phyloP scores from a whole-genome alignment of 2,888 invertebrate species.

The Drosophila koepferae region DNA sequence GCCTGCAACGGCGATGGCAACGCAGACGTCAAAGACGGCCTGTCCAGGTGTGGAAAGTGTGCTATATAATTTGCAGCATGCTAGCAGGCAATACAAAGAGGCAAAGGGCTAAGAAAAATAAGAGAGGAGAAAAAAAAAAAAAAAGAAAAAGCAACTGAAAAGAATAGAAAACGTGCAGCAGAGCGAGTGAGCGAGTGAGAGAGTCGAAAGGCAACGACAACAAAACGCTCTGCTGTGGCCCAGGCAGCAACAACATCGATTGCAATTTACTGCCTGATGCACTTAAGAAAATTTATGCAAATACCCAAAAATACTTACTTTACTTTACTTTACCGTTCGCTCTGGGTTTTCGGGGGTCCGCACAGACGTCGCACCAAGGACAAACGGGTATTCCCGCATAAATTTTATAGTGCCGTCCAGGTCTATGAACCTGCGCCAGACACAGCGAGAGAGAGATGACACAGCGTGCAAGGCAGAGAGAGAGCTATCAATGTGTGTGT shows the following conservation, averaged over 20 bases:
- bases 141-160: constrained; percentile 16
- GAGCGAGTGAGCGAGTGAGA: not conserved
- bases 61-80: constrained; percentile 80
- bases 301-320: constrained; percentile 83
- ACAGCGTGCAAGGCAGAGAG: not conserved
- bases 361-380: constrained; percentile 74
- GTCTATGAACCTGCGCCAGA: constrained; percentile 69
- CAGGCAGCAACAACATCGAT: constrained; percentile 72
- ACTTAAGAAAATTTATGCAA: constrained; percentile 84
- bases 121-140: not conserved
- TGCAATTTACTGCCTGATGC: constrained; percentile 83
- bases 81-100: constrained; percentile 60
- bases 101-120: not conserved
- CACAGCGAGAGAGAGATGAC: constrained; percentile 4
- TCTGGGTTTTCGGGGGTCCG: constrained; percentile 40
- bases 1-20: constrained; percentile 51
- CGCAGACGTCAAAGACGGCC: constrained; percentile 71
- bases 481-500: constrained; percentile 30
- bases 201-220: constrained; percentile 36
- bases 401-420: constrained; percentile 79
- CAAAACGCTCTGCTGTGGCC: constrained; percentile 28
- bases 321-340: constrained; percentile 64
- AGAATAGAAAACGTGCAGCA: constrained; percentile 67
- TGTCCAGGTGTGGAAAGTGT: constrained; percentile 82
- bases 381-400: constrained; percentile 76